Evolutionary conservation across 1,140 invertebrate species (phyloP), one percentile per base, ranked within the genome.

Genomic region (Galleria mellonella): DNA sequence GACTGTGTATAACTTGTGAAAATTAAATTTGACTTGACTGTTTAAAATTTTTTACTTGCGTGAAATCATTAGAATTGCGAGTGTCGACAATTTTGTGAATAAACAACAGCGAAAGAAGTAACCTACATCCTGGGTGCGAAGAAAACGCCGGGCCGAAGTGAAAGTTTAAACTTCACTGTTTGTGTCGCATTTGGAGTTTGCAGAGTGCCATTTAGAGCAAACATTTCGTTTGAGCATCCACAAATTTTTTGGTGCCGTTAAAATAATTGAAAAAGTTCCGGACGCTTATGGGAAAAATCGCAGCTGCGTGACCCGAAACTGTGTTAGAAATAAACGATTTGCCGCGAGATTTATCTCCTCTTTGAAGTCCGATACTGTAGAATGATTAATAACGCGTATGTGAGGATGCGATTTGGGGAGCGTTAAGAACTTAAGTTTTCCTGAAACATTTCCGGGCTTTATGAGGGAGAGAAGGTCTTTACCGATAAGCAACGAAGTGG

Each of bases 401-500:
- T 62, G 60, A 74, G 55, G 64, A 72, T 83, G 79, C 72, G 54
- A 57, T 72, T 75, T 47, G 61, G 62, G 31, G 59, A 67, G 42
- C 62, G 70, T 38, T 71, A 54, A 77, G 55, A 27, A 30, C 10
- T 37, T 42, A 9, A 50, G 36, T 15, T 32, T 31, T 39, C 14
- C 1, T 47, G 23, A 29, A 54, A 50, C 47, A 52, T 62, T 64
- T 68, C 62, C 51, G 62, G 56, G 64, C 76, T 82, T 81, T 82
- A 85, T 85, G 81, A 85, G 81, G 82, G 82, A 85, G 52, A 72
- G 82, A 72, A 65, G 78, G 65, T 85, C 82, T 41, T 76, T 85
- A 35, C 78, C 78, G 39, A 75, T 83, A 45, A 77, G 60, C 69
- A 72, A 65, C 72, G 82, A 85, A 66, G 78, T 85, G 82, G 82